phyloP scores from a whole-genome alignment of 2,888 invertebrate genomes.

The Venusia cambrica region DNA sequence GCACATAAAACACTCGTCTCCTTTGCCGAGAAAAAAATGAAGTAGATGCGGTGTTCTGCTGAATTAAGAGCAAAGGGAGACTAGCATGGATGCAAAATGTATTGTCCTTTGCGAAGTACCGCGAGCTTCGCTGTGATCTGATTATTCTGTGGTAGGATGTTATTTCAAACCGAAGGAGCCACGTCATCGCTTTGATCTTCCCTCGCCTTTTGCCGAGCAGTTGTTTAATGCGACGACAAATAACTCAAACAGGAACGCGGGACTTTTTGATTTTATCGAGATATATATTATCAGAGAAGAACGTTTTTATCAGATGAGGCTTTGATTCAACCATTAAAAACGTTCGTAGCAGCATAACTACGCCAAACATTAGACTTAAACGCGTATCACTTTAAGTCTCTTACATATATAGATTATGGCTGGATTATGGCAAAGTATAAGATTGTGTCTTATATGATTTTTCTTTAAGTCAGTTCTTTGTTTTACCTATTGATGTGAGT shows the following conservation, averaged over 20 bases:
- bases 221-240: conserved; percentile 78
- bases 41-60: conserved; percentile 7
- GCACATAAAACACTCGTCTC: conserved; percentile 14
- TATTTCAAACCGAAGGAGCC: conserved; percentile 63
- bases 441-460: too few relatives aligned
- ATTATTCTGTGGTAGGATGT: conserved; percentile 44
- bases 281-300: too few relatives aligned
- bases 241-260: conserved; percentile 68
- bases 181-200: conserved; percentile 74
- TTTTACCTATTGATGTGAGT: too few relatives aligned
- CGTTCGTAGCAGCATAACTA: too few relatives aligned
- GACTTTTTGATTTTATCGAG: conserved; percentile 69
- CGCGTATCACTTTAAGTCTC: too few relatives aligned
- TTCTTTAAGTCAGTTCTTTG: too few relatives aligned
- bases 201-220: conserved; percentile 68
- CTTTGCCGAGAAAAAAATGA: conserved; percentile 6
- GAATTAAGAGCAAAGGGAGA: conserved; percentile 11
- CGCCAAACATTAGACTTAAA: too few relatives aligned
- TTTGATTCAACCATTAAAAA: too few relatives aligned
- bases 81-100: conserved; percentile 27
- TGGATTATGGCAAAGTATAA: too few relatives aligned
- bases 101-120: conserved; percentile 18
- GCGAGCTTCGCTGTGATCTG: conserved; percentile 20
- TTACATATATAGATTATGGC: too few relatives aligned
- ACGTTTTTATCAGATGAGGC: too few relatives aligned